These are phyloP conservation scores for Cyclura pinguis DNA, from an alignment of 2,797 vertebrate species.

Conservation along the genomic window DNA sequence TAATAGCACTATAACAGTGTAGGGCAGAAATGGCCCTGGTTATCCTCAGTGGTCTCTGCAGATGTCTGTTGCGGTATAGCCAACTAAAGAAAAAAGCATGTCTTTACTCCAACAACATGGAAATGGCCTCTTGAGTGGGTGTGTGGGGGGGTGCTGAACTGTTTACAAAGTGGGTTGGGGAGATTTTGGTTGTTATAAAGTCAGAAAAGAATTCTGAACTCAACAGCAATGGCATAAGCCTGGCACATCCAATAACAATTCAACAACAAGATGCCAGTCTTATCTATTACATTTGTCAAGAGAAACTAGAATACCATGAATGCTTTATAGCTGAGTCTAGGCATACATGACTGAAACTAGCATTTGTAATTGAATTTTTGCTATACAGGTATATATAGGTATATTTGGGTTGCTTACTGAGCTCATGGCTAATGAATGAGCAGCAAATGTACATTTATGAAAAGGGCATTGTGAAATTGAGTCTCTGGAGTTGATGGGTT, in stretches of 20 bases:
- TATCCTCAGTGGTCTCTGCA: too few species aligned
- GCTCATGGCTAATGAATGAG: neutral
- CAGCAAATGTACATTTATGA: slow-evolving; percentile 10
- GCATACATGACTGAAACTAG: neutral
- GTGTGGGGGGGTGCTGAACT: too few species aligned
- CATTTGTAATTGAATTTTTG: slow-evolving; percentile 6
- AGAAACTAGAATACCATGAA: neutral
- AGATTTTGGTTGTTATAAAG: too few species aligned
- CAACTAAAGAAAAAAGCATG: too few species aligned
- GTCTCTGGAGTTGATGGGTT: slow-evolving; percentile 30
- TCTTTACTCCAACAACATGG: too few species aligned
- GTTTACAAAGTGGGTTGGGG: too few species aligned
- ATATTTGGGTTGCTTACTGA: slow-evolving; percentile 30
- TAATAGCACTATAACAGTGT: too few species aligned
- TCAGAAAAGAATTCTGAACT: too few species aligned
- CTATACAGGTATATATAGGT: slow-evolving; percentile 22
- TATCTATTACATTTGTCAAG: neutral
- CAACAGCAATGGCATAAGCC: too few species aligned
- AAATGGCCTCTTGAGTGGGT: too few species aligned
- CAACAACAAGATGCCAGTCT: neutral
- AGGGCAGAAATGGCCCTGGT: too few species aligned
- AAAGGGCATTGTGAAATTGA: slow-evolving; percentile 38
- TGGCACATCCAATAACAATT: neutral
- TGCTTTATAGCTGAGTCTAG: neutral
- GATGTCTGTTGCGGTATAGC: too few species aligned